Evolutionary conservation across 2,888 invertebrate species (phyloP), one percentile per base, ranked within the genome.

Genomic region (Polyommatus icarus): DNA sequence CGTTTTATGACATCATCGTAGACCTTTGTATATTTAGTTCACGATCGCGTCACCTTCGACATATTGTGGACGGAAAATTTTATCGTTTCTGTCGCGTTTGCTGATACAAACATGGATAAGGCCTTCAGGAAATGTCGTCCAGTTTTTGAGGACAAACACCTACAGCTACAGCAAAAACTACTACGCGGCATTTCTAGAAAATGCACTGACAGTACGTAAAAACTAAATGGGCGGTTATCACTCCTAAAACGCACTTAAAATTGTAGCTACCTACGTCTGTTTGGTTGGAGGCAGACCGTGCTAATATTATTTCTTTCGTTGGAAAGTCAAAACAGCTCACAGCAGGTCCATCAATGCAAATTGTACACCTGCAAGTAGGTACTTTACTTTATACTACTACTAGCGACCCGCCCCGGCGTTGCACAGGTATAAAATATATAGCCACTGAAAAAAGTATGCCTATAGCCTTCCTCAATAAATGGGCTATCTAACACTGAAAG

Each of bases 31-130:
- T 84, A 85, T 85, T 83, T 82, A 82, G 87, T 84, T 83, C 87
- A 84, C 82, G 85, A 86, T 81, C 83, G 79, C 79, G 79, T 86
- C 82, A 82, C 85, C 88, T 87, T 86, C 86, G 82, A 80, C 81
- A 78, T 71, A 71, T 78, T 67, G 50, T 76, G 32, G 71, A 77
- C 54, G 77, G 77, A 77, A 77, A 77, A 71, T 77, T 77, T 77
- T 50, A 77, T 71, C 67, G 71, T 77, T 77, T 32, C n/a, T 71
- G 29, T 77, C 54, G 77, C n/a, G 54, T 32, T n/a, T 40, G 46
- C 15, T 76, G 36, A 67, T 76, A 36, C 61, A 76, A 76, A 61
- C 76, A 24, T 61, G 40, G 59, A 59, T 20, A 40, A 59, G 40
- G 1, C 15, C 24, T 10, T 24, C 12, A 20, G 20, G 10, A 67